Evolutionary conservation across 2,797 vertebrate genomes (phyloP), one percentile per base, ranked within the genome.

Genomic region (Chanos chanos): DNA sequence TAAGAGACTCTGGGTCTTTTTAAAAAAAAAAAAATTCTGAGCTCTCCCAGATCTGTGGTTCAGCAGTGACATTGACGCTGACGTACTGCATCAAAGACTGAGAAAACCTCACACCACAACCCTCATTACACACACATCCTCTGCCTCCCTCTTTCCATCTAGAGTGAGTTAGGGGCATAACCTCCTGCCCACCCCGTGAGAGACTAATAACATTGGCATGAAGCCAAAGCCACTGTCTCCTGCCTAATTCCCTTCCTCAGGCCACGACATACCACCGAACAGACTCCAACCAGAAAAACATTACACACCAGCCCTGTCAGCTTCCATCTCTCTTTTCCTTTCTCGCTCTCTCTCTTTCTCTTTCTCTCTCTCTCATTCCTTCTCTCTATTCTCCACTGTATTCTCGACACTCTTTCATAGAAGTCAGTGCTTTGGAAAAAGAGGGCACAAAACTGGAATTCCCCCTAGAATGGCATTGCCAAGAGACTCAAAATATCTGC

Each of bases 151-250:
- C 24, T 44, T 50, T 52, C 39, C 57, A 24, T 34, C 33, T 48
- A 58, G 36, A 74, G 81, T 75, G 76, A 73, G 82, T 78, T 79
- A 36, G 71, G 76, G 80, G 69, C 68, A 74, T 77, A 75, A 81
- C 81, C 81, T 78, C 75, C 40, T 83, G 79, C 69, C 70, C 79
- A 71, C 85, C 82, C 82, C 75, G 77, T 79, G 77, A 82, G 86
- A 84, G 82, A 82, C 82, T 83, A 79, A 85, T 85, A 88, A 85
- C 69, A 55, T 54, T 86, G 91, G 92, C 85, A 5, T 28, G 28
- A 53, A 1, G 84, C 89, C 92, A 89, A 92, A 92, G 89, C 90
- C 90, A 89, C 91, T 82, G 89, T 91, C 90, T 92, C 90, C 79
- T 66, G 76, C 77, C 80, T 86, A 87, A 87, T 84, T 87, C 86